Conservation (phyloP, 2,113 vertebrate genomes). For the Caloenas nicobarica region DNA sequence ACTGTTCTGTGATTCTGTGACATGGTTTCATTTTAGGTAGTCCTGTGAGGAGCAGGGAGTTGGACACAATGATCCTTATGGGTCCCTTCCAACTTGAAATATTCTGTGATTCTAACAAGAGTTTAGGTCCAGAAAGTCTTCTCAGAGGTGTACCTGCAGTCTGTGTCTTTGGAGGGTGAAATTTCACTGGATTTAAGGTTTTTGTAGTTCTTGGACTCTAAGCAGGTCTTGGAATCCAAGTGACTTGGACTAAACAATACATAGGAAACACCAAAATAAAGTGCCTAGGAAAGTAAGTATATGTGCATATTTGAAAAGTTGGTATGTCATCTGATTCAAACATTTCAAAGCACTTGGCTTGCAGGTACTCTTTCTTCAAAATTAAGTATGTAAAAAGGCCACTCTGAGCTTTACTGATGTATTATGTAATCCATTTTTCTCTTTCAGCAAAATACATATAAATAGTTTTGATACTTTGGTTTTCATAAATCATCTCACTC, state of each 20-base stretch:
- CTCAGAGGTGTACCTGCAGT: neutral
- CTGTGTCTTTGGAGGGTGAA: neutral
- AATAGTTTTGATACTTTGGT: neutral
- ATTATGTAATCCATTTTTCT: neutral
- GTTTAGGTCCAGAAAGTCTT: neutral
- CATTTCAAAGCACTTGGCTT: neutral
- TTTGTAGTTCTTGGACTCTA: neutral
- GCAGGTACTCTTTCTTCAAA: neutral
- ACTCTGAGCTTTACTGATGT: neutral
- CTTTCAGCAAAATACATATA: neutral
- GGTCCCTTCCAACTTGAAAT: neutral
- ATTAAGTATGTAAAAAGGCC: neutral
- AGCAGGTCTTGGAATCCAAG: neutral
- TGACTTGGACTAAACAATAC: neutral
- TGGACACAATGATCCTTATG: neutral
- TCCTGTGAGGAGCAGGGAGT: too few species aligned
- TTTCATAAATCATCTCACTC: neutral
- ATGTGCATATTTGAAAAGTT: neutral
- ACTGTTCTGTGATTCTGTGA: too few species aligned
- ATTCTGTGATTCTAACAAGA: neutral
- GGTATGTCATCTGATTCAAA: neutral
- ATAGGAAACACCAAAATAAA: neutral
- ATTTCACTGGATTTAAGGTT: neutral
- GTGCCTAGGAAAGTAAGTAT: neutral
- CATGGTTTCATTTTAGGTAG: too few species aligned